Base-by-base conservation (phyloP, 2,888 invertebrate species). In the Amorpha juglandis region DNA sequence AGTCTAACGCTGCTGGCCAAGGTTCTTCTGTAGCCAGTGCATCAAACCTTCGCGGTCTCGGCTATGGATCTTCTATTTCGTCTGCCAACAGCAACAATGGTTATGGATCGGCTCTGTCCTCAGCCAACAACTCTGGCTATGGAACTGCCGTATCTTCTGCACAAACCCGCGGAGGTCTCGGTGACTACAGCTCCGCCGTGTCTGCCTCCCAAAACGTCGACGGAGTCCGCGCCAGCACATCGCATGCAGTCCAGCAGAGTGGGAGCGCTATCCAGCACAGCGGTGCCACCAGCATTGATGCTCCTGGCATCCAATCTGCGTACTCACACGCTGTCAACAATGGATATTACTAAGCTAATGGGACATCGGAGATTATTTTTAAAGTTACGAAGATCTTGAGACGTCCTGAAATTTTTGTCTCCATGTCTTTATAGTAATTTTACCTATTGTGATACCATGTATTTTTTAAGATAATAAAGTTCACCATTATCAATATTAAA, bases 351-450 rank as follows among this genome's bases (percentile, higher is more conserved):
- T 86, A 74, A 83, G 47, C 21, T 48, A 45, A 27, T 38, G 67
- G 9, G 68, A 62, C 58, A 48, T 7, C 14, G 21, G 27, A 19
- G 53, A 53, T 27, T 27, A 27, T 27, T 45, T 48, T 38, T 27
- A 62, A 27, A n/a, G 38, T 63, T 52, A 35, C 58, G 64, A 67
- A 83, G 90, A 86, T 80, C 68, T 77, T 75, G 81, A 83, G 90
- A 90, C 86, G 91, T 90, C 84, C 77, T 69, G 48, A 45, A 45
- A 69, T 77, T 86, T 87, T 90, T 89, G 85, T 91, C 86, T 85
- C 83, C 67, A 71, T 81, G 72, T 81, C 89, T 88, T 87, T 82
- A 65, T 66, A 71, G 65, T 64, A 53, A 65, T 35, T 64, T 53
- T 65, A 27, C 27, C 27, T 27, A 38, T 48, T 48, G n/a, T 47